Percentiles rank a stretch among this genome's conserved stretches.
Conservation (phyloP, 35 echinoderm and acorn worm species). For the Heliocidaris tuberculata region DNA sequence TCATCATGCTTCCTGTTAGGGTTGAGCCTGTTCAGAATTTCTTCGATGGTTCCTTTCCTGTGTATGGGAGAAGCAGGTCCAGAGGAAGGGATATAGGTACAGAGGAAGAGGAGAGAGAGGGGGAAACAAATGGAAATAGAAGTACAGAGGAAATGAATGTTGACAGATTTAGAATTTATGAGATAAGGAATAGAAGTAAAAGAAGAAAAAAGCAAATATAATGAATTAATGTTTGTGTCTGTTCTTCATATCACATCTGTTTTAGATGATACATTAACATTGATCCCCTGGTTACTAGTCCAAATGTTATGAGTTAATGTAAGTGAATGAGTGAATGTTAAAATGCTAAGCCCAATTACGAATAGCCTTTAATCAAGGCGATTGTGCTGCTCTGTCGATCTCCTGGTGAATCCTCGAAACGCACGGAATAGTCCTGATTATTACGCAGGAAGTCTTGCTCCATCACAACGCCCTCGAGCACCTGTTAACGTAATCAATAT, state of each 20-base stretch:
- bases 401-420: too few relatives aligned
- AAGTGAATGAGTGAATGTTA: neutral
- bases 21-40: constrained; percentile 84
- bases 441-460: too few relatives aligned
- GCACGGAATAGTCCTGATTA: too few relatives aligned
- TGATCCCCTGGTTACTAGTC: neutral
- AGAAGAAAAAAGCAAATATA: neutral
- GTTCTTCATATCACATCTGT: neutral
- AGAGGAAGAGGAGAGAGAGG: neutral
- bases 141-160: neutral
- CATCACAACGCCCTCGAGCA: too few relatives aligned
- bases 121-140: too few relatives aligned
- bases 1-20: constrained; percentile 77
- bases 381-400: too few relatives aligned
- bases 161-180: neutral
- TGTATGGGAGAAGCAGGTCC: neutral
- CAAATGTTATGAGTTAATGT: neutral
- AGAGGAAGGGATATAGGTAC: neutral
- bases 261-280: neutral
- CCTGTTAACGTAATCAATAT: too few relatives aligned
- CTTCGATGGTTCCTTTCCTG: constrained; percentile 90
- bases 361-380: too few relatives aligned
- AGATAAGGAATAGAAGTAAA: neutral
- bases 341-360: too few relatives aligned
- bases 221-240: neutral